Percentiles rank a stretch among this genome's conserved stretches.
Evolutionary conservation across 1,140 invertebrate species (phyloP).

Genomic region (Lepidurus arcticus): DNA sequence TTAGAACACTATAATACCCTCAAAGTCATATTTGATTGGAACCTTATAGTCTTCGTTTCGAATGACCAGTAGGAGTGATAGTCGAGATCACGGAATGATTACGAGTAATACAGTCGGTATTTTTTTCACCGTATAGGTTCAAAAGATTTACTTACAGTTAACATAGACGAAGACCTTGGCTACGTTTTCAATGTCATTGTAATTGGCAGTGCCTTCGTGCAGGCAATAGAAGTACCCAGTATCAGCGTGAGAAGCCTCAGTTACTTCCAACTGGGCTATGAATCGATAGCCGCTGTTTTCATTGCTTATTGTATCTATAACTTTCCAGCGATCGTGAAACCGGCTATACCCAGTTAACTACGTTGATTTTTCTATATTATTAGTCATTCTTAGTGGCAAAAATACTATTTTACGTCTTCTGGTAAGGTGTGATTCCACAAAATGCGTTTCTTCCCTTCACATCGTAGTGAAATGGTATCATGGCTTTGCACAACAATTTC

Average conservation of each 20-base stretch:
- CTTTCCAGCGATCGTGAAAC: background rate
- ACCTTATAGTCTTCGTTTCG: too few relatives aligned
- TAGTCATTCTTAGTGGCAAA: too few relatives aligned
- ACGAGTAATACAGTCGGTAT: too few relatives aligned
- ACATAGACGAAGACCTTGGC: slow-evolving; percentile 21
- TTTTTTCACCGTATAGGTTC: too few relatives aligned
- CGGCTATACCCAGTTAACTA: too few relatives aligned
- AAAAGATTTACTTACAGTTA: background rate
- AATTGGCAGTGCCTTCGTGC: background rate
- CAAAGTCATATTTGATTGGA: too few relatives aligned
- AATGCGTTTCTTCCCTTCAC: background rate
- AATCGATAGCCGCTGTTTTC: background rate
- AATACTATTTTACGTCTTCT: background rate
- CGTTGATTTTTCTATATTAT: too few relatives aligned
- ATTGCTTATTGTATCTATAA: background rate
- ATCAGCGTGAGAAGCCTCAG: background rate
- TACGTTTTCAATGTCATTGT: background rate
- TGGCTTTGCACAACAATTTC: background rate
- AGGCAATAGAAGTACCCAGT: slow-evolving; percentile 7
- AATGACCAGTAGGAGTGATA: too few relatives aligned
- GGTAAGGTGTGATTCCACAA: background rate
- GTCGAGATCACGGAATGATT: background rate
- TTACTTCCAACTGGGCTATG: background rate
- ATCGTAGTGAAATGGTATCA: background rate
- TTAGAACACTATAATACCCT: too few relatives aligned